Base-by-base conservation (phyloP, 1,140 invertebrate species). In the Neodiprion fabricii region DNA sequence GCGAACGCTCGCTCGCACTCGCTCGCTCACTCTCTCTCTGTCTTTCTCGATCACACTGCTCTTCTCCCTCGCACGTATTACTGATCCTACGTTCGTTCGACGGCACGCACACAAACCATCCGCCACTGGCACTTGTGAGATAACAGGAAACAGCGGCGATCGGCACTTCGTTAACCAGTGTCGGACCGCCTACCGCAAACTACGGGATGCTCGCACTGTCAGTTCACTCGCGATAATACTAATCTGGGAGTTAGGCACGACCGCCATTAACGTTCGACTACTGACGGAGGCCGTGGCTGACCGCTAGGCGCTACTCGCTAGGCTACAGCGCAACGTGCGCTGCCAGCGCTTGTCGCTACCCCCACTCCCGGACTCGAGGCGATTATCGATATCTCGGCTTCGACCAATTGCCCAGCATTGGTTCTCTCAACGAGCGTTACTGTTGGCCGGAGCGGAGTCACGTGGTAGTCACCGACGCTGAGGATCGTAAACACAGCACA, bases 1-100 rank as follows among this genome's bases (percentile, higher is more conserved):
- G 74, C 28, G 28, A 40, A 3, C 72, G 70, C 72, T 50, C 74
- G 73, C 17, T 17, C 48, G 40, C 73, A 53, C 71, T 74, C 48
- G 73, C 75, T 66, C 47, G 61, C 67, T 12, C 69, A 73, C 23
- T 28, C 28, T 68, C 70, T 10, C 47, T 50, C 67, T 65, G 49
- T 47, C n/a, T 67, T 67, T 65, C 66, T n/a, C 67, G 47, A 48
- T n/a, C 48, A 70, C 72, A 14, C 23, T 73, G 61, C 66, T 73
- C 72, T 47, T 17, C 50, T 67, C 40, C n/a, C 53, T 72, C 72
- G 14, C 72, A 65, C 47, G n/a, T 65, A 1, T 65, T 21, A 65
- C 61, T 14, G 12, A 65, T 21, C 12, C 61, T 14, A 3, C 61
- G 12, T 65, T 21, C 61, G 17, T 21, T 65, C 61, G 61, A 14